Conservation (phyloP, 1,140 invertebrate genomes). For the Drosophila albomicans region DNA sequence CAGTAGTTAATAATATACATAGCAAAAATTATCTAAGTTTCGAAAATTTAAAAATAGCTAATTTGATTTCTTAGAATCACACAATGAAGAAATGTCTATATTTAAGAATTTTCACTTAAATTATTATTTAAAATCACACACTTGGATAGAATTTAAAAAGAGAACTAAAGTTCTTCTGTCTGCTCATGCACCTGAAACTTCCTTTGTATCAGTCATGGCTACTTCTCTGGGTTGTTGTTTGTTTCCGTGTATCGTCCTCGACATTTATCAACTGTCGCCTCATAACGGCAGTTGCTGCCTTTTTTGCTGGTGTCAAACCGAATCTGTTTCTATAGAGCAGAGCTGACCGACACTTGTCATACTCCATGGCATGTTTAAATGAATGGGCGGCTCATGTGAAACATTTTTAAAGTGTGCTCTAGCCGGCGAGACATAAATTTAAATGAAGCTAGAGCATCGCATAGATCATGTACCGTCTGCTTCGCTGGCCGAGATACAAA, state of each 20-base stretch:
- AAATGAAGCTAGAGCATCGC: conserved; percentile 37
- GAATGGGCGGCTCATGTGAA: conserved; percentile 20
- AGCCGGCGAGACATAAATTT: conserved; percentile 59
- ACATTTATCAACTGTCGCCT: conserved; percentile 50
- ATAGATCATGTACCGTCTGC: conserved; percentile 53
- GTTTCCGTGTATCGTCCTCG: conserved; percentile 16
- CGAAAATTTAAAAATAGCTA: too few species aligned
- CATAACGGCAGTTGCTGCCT: conserved; percentile 24
- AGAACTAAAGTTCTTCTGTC: neutral
- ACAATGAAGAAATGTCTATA: too few species aligned
- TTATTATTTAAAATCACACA: too few species aligned
- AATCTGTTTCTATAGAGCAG: conserved; percentile 50
- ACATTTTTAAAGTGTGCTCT: conserved; percentile 46
- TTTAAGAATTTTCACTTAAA: too few species aligned
- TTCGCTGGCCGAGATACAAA: conserved; percentile 9
- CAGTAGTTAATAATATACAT: too few species aligned
- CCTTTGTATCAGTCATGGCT: neutral
- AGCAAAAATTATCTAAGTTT: too few species aligned
- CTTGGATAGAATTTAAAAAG: too few species aligned
- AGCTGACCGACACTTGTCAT: conserved; percentile 66
- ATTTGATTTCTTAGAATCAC: too few species aligned
- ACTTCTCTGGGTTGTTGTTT: conserved; percentile 17
- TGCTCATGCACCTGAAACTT: conserved; percentile 1
- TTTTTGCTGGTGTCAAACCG: neutral
- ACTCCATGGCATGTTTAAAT: conserved; percentile 51